These are phyloP conservation scores for Hanleya hanleyi DNA, from an alignment of 2,888 invertebrate genomes.

Conservation along the genomic window DNA sequence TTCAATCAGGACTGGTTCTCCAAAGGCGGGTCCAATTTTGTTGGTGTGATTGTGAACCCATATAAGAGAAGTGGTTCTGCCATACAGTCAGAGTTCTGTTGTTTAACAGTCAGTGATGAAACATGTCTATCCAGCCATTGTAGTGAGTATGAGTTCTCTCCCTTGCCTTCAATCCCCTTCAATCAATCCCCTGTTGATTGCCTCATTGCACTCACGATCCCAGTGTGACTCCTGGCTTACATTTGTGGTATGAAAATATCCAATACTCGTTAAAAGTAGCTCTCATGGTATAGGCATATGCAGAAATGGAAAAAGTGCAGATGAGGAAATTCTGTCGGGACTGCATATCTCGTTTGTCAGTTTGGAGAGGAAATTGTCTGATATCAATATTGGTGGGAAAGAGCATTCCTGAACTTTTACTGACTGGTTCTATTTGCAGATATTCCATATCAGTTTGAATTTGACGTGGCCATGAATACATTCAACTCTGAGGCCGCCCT, in stretches of 20 bases:
- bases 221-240: too few relatives aligned
- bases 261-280: too few relatives aligned
- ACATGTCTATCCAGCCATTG: constrained; percentile 42
- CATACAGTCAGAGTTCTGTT: constrained; percentile 55
- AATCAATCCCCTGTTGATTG: too few relatives aligned
- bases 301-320: too few relatives aligned
- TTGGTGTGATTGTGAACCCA: constrained; percentile 81
- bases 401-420: too few relatives aligned
- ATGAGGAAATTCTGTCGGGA: too few relatives aligned
- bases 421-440: constrained; percentile 47
- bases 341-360: too few relatives aligned
- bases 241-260: too few relatives aligned
- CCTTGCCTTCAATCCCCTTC: background rate
- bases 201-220: too few relatives aligned
- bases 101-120: constrained; percentile 59
- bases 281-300: too few relatives aligned
- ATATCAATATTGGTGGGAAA: too few relatives aligned
- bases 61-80: constrained; percentile 74
- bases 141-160: constrained; percentile 45
- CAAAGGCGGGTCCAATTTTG: constrained; percentile 77
- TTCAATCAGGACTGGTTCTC: constrained; percentile 72
- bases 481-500: constrained; percentile 40
- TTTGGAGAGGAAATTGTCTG: too few relatives aligned
- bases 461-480: constrained; percentile 41
- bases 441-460: constrained; percentile 61